Evolutionary conservation across 2,113 vertebrate genomes (phyloP), one percentile per base, ranked within the genome.

Genomic region (Delphinus delphis): DNA sequence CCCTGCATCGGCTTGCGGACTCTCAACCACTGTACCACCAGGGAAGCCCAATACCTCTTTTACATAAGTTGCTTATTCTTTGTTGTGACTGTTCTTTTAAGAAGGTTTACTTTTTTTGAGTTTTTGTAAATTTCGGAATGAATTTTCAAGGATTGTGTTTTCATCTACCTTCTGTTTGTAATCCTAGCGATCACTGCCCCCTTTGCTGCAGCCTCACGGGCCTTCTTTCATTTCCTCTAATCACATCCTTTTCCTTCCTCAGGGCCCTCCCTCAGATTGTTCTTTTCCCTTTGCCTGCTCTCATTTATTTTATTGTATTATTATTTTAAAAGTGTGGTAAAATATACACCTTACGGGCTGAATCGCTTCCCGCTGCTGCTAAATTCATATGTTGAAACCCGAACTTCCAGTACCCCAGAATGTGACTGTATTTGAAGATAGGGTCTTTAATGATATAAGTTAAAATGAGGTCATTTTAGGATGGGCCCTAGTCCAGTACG

Each of bases 91-190:
- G 25, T 55, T 88, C 82, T 70, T 92, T 74, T 67, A 68, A 68
- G 38, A 88, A 87, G 60, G 68, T 9, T 93, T 50, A 60, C 26
- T 28, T 60, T 81, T 80, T 84, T 82, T 38, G 38, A 60, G 50
- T 33, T 83, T 88, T 65, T 67, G 21, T 83, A 77, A 68, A 88
- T 84, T 93, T 68, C 77, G 70, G 20, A 77, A 53, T 70, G 33
- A 62, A 28, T 88, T 76, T 68, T 94, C 77, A 95, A 76, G 88
- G 26, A 44, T 8, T 14, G 3, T 41, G 33, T 96, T 87, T 96
- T 87, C 1, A 4, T 76, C 74, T 53, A 28, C 13, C 68, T 83
- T 82, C 47, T 63, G 6, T 81, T 68, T 6, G 18, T 63, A 10
- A 67, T 41, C 33, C 25, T 76, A 58, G 77, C 38, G 21, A 12